Base-by-base conservation (phyloP, 2,113 vertebrate species). In the Myiopsitta monachus region DNA sequence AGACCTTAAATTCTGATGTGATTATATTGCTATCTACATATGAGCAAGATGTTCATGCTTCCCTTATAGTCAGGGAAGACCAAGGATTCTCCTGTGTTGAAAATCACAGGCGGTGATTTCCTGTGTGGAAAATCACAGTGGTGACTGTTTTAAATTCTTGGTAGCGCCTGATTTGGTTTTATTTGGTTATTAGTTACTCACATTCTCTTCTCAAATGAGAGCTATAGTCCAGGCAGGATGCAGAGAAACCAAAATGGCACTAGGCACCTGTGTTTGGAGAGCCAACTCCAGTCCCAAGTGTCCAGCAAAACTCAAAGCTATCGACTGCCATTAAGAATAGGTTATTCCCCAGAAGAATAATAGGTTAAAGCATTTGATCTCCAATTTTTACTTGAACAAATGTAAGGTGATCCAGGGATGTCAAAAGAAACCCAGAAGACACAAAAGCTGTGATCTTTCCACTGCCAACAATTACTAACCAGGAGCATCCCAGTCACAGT, bases 341-440 rank as follows among this genome's bases (percentile, higher is more conserved):
- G 72, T 61, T 47, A 84, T 66, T 10, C 31, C 17, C 30, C 9
- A 44, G 6, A n/a, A 72, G 72, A 62, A 57, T 18, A 62, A 33
- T 12, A 61, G 2, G 16, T 86, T 67, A 61, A 90, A 88, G 22
- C 9, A 30, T 36, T 69, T 44, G 26, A 49, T 69, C 15, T 88
- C 24, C 16, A 75, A 1, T 33, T 47, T 88, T 78, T n/a, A 57
- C 11, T 79, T 72, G 27, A 93, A 52, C 15, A 79, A n/a, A 61
- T 39, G 21, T 22, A 47, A 72, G 6, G 18, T 18, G 81, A 89
- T 68, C 22, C 41, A 82, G 17, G 51, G 27, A 39, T 7, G 10
- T 5, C 10, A 78, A 41, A 52, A 61, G 82, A 74, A 30, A 0
- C 0, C 3, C 33, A 39, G 8, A 69, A n/a, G 2, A 7, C 3